Evolutionary conservation across 2,113 vertebrate genomes (phyloP).

Genomic region (Tetrax tetrax): DNA sequence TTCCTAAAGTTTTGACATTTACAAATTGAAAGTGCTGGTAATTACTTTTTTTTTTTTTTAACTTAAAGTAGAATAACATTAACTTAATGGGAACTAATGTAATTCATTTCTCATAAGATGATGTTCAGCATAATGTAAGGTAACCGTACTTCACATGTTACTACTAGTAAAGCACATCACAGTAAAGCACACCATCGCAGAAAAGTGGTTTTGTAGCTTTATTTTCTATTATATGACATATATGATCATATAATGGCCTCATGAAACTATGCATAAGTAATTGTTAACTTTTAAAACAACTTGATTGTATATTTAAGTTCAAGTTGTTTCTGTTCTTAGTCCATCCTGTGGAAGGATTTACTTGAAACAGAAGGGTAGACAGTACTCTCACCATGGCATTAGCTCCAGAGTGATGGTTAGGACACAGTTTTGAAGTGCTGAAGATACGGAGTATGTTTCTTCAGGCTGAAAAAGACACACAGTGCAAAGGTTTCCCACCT

Average conservation of each 20-base stretch:
- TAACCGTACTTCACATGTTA: background rate
- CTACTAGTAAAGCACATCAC: background rate
- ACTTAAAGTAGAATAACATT: background rate
- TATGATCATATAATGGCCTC: background rate
- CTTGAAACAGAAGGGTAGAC: background rate
- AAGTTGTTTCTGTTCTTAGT: background rate
- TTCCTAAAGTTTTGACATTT: background rate
- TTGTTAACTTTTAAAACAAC: background rate
- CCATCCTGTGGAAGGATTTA: background rate
- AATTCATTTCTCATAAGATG: background rate
- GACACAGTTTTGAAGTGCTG: background rate
- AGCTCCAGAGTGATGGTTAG: background rate
- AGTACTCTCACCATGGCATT: accelerated
- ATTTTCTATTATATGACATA: background rate
- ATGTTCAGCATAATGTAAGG: background rate
- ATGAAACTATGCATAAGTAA: background rate
- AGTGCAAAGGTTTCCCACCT: background rate
- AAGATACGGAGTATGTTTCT: background rate
- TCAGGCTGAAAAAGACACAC: background rate
- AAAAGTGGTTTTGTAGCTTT: background rate
- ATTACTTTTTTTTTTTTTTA: background rate
- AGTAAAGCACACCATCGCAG: background rate
- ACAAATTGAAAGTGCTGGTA: background rate
- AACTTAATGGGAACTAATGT: background rate
- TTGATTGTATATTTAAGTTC: background rate